phyloP scores from a whole-genome alignment of 2,888 invertebrate genomes.

The Agrochola lota region DNA sequence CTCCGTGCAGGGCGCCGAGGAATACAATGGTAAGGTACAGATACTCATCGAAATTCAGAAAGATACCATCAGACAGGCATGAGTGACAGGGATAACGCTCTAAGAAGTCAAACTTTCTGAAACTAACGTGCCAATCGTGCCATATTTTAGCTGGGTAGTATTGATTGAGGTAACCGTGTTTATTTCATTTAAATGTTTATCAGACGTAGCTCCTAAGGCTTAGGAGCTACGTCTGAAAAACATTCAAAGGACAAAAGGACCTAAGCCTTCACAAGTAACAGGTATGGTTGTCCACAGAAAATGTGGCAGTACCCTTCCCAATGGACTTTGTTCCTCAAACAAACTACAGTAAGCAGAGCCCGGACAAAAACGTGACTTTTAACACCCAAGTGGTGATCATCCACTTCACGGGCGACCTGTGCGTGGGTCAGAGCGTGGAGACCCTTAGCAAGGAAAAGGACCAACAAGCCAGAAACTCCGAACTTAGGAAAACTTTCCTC shows the following conservation, averaged over 20 bases:
- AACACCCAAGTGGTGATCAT: conserved; percentile 91
- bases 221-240: no score
- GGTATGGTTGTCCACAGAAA: conserved; percentile 70
- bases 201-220: not conserved
- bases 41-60: not conserved
- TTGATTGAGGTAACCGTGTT: not conserved
- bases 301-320: conserved; percentile 77
- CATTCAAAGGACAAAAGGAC: no score
- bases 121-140: not conserved
- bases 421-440: conserved; percentile 90
- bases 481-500: conserved; percentile 90
- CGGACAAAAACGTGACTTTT: conserved; percentile 87
- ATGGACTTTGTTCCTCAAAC: conserved; percentile 81
- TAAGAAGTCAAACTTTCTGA: not conserved
- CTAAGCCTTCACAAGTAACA: not conserved
- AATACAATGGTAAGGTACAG: conserved; percentile 73
- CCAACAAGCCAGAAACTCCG: conserved; percentile 91
- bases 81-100: not conserved
- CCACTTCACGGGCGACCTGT: conserved; percentile 91
- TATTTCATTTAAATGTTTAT: not conserved
- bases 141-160: not conserved
- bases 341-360: conserved; percentile 80
- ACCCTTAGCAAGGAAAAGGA: conserved; percentile 92
- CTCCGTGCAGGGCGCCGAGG: conserved; percentile 77
- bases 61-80: not conserved